A percentile compares a stretch with the other conserved stretches of the same genome.
These are phyloP conservation scores for Montipora cactus DNA, from an alignment of 64 coral and sea anemone species.

Conservation along the genomic window DNA sequence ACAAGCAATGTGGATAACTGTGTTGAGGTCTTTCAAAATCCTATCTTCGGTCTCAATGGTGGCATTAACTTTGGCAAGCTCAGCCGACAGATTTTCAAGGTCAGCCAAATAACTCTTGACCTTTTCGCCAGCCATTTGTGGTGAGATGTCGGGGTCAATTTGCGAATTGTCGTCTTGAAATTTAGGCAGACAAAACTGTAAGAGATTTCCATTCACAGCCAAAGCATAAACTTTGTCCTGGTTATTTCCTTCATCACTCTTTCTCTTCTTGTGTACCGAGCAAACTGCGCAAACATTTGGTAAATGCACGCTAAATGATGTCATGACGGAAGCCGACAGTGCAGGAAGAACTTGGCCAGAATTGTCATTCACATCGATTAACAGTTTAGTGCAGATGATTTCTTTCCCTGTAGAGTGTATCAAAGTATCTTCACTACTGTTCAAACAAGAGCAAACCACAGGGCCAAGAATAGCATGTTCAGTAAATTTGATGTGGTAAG, in stretches of 20 bases:
- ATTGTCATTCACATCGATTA: not conserved
- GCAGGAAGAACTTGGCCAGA: not conserved
- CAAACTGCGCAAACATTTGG: slow-evolving; percentile 8
- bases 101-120: slow-evolving; percentile 36
- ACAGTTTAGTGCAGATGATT: slow-evolving; percentile 12
- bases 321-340: not conserved
- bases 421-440: slow-evolving; percentile 13
- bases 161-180: not conserved
- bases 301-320: not conserved
- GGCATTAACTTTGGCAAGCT: slow-evolving; percentile 3
- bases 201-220: not conserved
- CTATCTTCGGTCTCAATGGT: not conserved
- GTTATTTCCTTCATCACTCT: not conserved
- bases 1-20: slow-evolving; percentile 17
- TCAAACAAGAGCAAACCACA: slow-evolving; percentile 38
- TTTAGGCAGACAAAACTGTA: slow-evolving; percentile 7
- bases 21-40: slow-evolving; percentile 33
- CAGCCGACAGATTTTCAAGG: slow-evolving; percentile 16
- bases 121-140: slow-evolving; percentile 32
- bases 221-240: slow-evolving; percentile 31
- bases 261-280: slow-evolving; percentile 7
- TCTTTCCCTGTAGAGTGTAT: slow-evolving; percentile 50
- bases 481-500: not conserved
- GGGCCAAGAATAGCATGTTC: slow-evolving; percentile 26
- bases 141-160: not conserved